phyloP scores from a whole-genome alignment of 2,797 vertebrate genomes.

The Luscinia megarhynchos region DNA sequence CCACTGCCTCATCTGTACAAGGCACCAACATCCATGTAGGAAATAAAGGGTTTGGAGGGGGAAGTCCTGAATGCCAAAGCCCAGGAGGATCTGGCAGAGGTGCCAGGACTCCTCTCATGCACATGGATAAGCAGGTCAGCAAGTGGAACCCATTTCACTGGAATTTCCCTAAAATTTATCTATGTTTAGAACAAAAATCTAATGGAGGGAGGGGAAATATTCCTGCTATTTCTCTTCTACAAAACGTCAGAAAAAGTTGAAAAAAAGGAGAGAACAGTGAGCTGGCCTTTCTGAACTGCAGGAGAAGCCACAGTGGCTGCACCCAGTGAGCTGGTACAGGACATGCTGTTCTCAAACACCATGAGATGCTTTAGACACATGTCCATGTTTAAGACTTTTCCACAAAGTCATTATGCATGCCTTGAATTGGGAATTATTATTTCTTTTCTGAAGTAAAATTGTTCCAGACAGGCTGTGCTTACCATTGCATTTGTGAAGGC shows the following conservation, averaged over 20 bases:
- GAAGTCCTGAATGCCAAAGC: neutral
- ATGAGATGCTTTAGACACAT: neutral
- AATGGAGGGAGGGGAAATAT: neutral
- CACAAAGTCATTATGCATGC: neutral
- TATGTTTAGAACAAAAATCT: neutral
- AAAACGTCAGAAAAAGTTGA: neutral
- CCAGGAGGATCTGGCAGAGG: neutral
- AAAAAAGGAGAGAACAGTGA: neutral
- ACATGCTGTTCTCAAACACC: neutral
- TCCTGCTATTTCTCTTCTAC: neutral
- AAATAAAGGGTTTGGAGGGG: neutral
- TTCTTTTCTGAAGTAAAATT: neutral
- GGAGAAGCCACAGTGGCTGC: neutral
- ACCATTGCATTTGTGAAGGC: neutral
- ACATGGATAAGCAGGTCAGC: neutral
- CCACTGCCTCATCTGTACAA: neutral
- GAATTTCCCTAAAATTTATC: conserved; percentile 3
- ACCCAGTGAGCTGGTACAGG: neutral
- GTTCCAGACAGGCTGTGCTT: neutral
- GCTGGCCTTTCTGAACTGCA: neutral
- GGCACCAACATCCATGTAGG: rapidly evolving
- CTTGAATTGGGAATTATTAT: neutral
- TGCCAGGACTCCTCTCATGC: neutral
- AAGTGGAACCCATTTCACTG: neutral
- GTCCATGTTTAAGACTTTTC: neutral